Evolutionary conservation across 2,888 invertebrate species (phyloP).

Genomic region (Caenorhabditis sulstoni): DNA sequence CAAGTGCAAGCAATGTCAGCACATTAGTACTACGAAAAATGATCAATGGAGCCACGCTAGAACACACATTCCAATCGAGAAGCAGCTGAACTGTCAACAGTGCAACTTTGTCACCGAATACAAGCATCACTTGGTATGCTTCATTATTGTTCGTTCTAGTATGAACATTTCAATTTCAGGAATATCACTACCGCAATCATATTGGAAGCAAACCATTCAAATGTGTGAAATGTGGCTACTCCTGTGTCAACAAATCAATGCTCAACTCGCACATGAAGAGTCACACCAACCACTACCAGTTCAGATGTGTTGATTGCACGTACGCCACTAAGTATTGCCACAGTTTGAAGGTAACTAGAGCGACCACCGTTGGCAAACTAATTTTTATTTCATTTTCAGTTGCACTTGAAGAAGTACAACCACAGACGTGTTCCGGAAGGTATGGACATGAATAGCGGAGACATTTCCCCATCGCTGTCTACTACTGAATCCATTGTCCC

Average conservation of each 20-base stretch:
- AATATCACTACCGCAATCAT: slow-evolving; percentile 96
- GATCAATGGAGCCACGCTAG: slow-evolving; percentile 95
- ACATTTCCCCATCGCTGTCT: slow-evolving; percentile 38
- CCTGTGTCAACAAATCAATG: slow-evolving; percentile 98
- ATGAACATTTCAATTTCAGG: slow-evolving; percentile 81
- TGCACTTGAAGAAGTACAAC: slow-evolving; percentile 92
- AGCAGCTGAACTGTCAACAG: slow-evolving; percentile 90
- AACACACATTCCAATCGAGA: slow-evolving; percentile 92
- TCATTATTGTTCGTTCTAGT: not conserved
- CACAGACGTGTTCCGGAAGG: slow-evolving; percentile 91
- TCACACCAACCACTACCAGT: slow-evolving; percentile 85
- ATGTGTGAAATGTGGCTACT: slow-evolving; percentile 78
- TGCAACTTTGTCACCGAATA: slow-evolving; percentile 98
- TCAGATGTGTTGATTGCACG: slow-evolving; percentile 92
- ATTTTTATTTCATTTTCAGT: slow-evolving; percentile 91
- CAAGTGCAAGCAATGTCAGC: slow-evolving; percentile 93
- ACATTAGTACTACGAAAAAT: slow-evolving; percentile 88
- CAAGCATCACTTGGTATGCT: slow-evolving; percentile 89
- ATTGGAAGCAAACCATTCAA: slow-evolving; percentile 90
- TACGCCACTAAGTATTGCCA: slow-evolving; percentile 99
- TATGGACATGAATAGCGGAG: slow-evolving; percentile 87
- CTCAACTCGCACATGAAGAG: slow-evolving; percentile 97
- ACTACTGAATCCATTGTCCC: slow-evolving; percentile 18
- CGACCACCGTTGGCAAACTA: not conserved
- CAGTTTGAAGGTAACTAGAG: slow-evolving; percentile 86